Evolutionary conservation across 37 sponge, comb jelly and placozoan species (phyloP).

Genomic region (Beroe forskalii): DNA sequence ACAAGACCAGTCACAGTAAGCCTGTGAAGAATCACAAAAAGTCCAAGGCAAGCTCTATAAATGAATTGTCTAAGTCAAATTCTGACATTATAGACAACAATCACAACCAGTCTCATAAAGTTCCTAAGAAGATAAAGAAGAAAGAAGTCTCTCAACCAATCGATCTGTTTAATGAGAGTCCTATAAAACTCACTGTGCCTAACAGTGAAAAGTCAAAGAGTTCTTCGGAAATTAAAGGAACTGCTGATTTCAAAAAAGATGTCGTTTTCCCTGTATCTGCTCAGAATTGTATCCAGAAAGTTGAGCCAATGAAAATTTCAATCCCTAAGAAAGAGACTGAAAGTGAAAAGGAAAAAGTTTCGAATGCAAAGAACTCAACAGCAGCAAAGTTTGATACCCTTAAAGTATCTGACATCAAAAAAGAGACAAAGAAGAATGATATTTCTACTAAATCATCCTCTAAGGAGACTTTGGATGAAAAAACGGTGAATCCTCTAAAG

Average conservation of each 20-base stretch:
- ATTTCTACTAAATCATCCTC: not conserved
- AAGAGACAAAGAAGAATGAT: not conserved
- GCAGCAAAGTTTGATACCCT: not conserved
- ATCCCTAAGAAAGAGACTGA: not conserved
- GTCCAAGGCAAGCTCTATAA: not conserved
- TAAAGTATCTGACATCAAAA: not conserved
- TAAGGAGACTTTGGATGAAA: not conserved
- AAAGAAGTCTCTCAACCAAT: not conserved
- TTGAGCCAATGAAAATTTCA: constrained; percentile 11
- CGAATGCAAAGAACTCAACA: not conserved
- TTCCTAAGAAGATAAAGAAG: constrained; percentile 16
- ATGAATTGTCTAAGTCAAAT: not conserved
- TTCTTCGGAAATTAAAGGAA: not conserved
- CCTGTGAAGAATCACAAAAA: not conserved
- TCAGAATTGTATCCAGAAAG: not conserved
- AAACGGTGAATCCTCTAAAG: constrained; percentile 3
- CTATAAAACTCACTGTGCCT: not conserved
- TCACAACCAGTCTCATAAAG: not conserved
- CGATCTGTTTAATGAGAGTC: not conserved
- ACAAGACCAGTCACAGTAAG: not conserved
- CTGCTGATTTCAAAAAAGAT: not conserved
- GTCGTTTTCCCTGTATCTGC: not conserved
- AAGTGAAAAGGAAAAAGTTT: not conserved
- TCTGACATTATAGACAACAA: too few relatives aligned
- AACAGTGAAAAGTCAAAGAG: not conserved